Evolutionary conservation across 2,113 vertebrate genomes (phyloP), one percentile per base, ranked within the genome.

Genomic region (Chloroceryle aenea): DNA sequence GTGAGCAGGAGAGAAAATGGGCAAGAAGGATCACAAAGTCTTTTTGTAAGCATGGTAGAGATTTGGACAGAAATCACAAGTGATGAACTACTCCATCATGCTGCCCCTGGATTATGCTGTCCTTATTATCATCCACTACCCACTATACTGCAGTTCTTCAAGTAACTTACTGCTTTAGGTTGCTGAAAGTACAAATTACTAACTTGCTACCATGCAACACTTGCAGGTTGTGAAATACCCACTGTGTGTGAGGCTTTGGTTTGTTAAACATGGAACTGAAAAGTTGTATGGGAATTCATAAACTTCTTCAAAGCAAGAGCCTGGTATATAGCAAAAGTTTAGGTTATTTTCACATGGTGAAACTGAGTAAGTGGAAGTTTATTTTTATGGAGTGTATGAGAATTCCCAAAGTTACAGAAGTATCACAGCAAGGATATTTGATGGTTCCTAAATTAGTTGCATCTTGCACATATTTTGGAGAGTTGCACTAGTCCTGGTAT

Each of bases 231-330:
- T 47, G 30, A 86, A 72, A 59, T 52, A 74, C 43, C 69, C 9
- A 0, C 34, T 20, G 4, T 1, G 0, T 25, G 45, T 1, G 47
- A 21, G 38, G 68, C 38, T 52, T 74, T 18, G 53, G 43, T 79
- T 61, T 66, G 63, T 80, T 77, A 89, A 92, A 58, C 1, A 0
- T 22, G 22, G 27, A 74, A 90, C 12, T 81, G 47, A 75, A 85
- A 82, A 85, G 58, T 93, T 79, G 5, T 47, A 10, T 12, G 42
- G 59, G 63, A 91, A 83, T 85, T 87, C 27, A 55, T 66, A 19
- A 12, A 36, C 13, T 89, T 74, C 27, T 64, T 77, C 14, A 38
- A 61, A 86, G 17, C 67, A 85, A n/a, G 52, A 87, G 61, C 15
- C 40, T 59, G 22, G 14, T 27, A 29, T 43, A 21, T 26, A 88